Percentiles rank a stretch among this genome's conserved stretches.
Conservation (phyloP, 2,113 vertebrate genomes). For the Hemibagrus wyckioides region DNA sequence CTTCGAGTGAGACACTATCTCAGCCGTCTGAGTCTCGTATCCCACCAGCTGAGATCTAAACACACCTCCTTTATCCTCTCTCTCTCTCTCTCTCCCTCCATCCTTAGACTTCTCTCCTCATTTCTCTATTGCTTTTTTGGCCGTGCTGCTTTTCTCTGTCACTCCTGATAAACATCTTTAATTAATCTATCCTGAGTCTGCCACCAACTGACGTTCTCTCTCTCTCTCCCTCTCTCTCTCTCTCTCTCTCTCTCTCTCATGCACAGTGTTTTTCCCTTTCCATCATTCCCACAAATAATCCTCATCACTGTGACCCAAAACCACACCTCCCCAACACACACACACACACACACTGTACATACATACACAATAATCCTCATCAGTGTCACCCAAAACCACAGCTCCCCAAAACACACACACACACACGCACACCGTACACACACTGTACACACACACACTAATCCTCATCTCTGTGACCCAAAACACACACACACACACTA, state of each 20-base stretch:
- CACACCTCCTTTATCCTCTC: constrained; percentile 12
- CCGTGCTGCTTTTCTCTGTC: constrained; percentile 32
- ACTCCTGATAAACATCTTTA: constrained; percentile 56
- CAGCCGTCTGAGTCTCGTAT: not conserved
- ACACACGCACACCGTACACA: too few species aligned
- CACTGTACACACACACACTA: too few species aligned
- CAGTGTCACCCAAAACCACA: too few species aligned
- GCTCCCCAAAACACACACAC: too few species aligned
- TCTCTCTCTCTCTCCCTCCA: not conserved
- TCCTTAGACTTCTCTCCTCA: not conserved
- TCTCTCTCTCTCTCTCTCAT: constrained; percentile 50
- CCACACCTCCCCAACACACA: too few species aligned
- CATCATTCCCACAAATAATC: constrained; percentile 6
- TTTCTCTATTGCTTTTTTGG: constrained; percentile 37
- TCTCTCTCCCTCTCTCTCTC: constrained; percentile 52
- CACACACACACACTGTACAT: not conserved
- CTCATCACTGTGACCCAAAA: not conserved
- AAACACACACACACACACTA: too few species aligned
- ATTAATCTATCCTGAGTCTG: constrained; percentile 50
- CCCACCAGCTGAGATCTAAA: not conserved
- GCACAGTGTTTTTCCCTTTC: not conserved
- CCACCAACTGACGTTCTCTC: constrained; percentile 44
- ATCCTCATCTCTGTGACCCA: too few species aligned
- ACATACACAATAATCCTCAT: not conserved
- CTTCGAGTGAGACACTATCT: not conserved